Evolutionary conservation across 2,888 invertebrate genomes (phyloP), one percentile per base, ranked within the genome.

Genomic region (Athripsodes cinereus): DNA sequence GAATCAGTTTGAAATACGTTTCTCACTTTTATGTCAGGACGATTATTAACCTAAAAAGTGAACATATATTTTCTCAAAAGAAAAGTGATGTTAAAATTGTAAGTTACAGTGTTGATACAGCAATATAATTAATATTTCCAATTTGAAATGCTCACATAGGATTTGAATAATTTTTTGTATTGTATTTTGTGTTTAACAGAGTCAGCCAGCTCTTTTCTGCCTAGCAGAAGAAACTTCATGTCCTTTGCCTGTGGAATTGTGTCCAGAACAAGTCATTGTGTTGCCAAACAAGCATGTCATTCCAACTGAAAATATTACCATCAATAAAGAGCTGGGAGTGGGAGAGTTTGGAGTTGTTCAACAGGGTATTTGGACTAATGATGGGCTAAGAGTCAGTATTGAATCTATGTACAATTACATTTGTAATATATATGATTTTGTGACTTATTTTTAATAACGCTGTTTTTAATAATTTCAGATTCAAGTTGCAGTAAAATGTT

Each of bases 291-390:
- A 93, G 71, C 94, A 96, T 72, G 90, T 94, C 63, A 92, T 92
- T 69, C 87, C 89, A 1, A 88, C 92, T 31, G 94, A 95, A 68
- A 88, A 92, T 65, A 94, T 97, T 67, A 88, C 90, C 59, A 89
- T 96, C 51, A 94, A 94, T 71, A 96, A 96, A 71, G 94, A 95
- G 70, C 78, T 99, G 57, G 98, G 98, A 22, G 90, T 89, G 67
- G 98, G 99, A 13, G 97, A 99, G 73, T 99, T 99, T 77, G 98
- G 98, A 2, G 91, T 95, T 13, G 98, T 99, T 0, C 96, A 96
- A 71, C 97, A 96, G 74, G 98, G 96, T 2, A 92, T 95, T 8
- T 97, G 96, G 96, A 92, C 92, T 52, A 93, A 95, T 69, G 93
- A 93, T 66, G 93, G 90, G 58, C 92, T 95, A 74, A 82, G 94